Base-by-base conservation (phyloP, 2,888 invertebrate species). In the Platerodrilus igneus region DNA sequence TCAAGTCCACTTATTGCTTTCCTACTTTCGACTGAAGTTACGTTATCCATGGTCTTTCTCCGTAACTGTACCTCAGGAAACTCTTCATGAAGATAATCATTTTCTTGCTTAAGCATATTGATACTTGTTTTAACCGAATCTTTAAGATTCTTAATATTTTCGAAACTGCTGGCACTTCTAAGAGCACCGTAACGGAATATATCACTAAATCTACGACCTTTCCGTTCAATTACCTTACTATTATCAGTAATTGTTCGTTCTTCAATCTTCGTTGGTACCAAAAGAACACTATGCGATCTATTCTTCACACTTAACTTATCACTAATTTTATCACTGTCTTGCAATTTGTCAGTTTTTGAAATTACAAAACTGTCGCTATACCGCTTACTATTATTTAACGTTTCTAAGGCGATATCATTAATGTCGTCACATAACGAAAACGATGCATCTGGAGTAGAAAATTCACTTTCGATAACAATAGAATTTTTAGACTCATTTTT, bases 311-410 rank as follows among this genome's bases (percentile, higher is more conserved):
- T 21, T 19, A 22, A 26, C 19, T 25, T 22, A n/a, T 22, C 23
- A 53, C 54, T 11, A 53, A 36, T 13, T 42, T 48, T 52, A 6
- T 23, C 37, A 40, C 52, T 47, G 20, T 48, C 51, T 13, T 46
- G 48, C 4, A 48, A 36, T 44, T 15, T 37, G 37, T 40, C 40
- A 48, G 46, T 28, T 33, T 59, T 56, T 42, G 63, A 62, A 25
- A 64, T 59, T 4, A 66, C 64, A 39, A 62, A 66, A 56, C 66
- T 66, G 53, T 69, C 67, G 53, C 68, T 68, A 51, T 64, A 67
- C 26, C 67, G 56, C 40, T 66, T 65, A 9, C 52, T 34, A 13
- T 48, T 36, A 37, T 48, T 54, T 27, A 45, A 47, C 47, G 19
- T 17, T 27, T 31, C 31, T 6, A 30, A 30, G 10, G 19, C 17